Conservation (phyloP, 2,113 vertebrate species). For the Poecile atricapillus region DNA sequence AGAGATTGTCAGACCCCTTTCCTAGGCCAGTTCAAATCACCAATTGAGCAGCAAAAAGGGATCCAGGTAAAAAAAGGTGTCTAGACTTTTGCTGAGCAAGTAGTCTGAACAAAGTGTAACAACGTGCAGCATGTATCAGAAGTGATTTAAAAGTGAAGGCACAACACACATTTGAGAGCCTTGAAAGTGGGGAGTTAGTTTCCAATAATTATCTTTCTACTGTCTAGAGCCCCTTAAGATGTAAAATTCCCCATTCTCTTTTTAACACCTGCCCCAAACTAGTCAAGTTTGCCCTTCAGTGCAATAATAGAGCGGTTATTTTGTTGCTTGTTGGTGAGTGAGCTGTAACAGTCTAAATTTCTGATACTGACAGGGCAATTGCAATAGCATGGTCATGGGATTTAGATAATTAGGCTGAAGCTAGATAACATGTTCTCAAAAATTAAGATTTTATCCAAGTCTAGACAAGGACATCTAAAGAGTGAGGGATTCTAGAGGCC, state of each 20-base stretch:
- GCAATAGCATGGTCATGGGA: not conserved
- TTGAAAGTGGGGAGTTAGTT: not conserved
- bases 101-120: not conserved
- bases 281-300: not conserved
- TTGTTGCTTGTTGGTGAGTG: not conserved
- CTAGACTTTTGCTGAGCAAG: not conserved
- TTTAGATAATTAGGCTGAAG: not conserved
- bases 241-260: not conserved
- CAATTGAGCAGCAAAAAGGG: not conserved
- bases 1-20: not conserved
- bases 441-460: not conserved
- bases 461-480: not conserved
- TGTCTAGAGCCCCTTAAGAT: not conserved
- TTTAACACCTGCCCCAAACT: not conserved
- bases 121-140: not conserved
- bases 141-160: not conserved
- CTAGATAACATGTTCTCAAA: not conserved
- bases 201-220: not conserved
- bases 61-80: not conserved
- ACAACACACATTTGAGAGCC: not conserved
- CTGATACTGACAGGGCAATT: not conserved
- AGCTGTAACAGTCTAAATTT: not conserved
- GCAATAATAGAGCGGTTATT: not conserved
- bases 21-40: not conserved
- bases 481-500: not conserved